Base-by-base conservation (phyloP, 92 coral and sea anemone genomes). In the Palythoa heliodiscus region DNA sequence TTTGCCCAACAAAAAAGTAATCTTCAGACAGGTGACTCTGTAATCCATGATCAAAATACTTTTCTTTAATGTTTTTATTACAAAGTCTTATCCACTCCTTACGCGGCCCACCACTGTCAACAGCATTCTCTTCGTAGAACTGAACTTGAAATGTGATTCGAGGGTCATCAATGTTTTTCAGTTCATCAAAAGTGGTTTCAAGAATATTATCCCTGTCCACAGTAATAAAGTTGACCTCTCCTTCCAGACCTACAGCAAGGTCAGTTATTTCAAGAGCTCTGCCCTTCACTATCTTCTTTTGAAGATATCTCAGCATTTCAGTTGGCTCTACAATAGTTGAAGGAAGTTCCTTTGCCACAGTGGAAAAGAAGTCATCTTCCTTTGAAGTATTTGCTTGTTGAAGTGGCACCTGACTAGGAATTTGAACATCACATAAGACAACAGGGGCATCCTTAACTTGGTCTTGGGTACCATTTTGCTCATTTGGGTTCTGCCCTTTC, bases 261-360 rank as follows among this genome's bases (percentile, higher is more conserved):
- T 88, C 86, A 71, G 81, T 91, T 75, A 91, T 78, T 53, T 90
- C 91, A 69, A 88, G 70, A 70, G 91, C 87, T 55, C 93, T 82
- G 55, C 91, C 93, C 68, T 73, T 40, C 58, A 84, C 89, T 38
- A 88, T 88, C 68, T 91, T 91, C 87, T 85, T 85, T 73, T 88
- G 89, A 68, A 79, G 91, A 84, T 83, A 91, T 88, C 89, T 70
- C 13, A 90, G 90, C 82, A 90, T 90, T 84, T 90, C 92, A 24
- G 93, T 83, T 61, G 93, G 93, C 73, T 90, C 93, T 37, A 58
- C 84, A 50, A 83, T 82, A 78, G 29, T 71, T 54, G 73, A 40
- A 66, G 90, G 90, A 61, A 83, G 54, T 78, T 83, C 86, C 83
- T 83, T 75, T 39, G 82, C 80, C 39, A 86, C 85, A 73, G 78